A percentile compares a stretch with the other conserved stretches of the same genome.
These are phyloP conservation scores for Julus scanicus DNA, from an alignment of 2,888 invertebrate genomes.

Conservation along the genomic window DNA sequence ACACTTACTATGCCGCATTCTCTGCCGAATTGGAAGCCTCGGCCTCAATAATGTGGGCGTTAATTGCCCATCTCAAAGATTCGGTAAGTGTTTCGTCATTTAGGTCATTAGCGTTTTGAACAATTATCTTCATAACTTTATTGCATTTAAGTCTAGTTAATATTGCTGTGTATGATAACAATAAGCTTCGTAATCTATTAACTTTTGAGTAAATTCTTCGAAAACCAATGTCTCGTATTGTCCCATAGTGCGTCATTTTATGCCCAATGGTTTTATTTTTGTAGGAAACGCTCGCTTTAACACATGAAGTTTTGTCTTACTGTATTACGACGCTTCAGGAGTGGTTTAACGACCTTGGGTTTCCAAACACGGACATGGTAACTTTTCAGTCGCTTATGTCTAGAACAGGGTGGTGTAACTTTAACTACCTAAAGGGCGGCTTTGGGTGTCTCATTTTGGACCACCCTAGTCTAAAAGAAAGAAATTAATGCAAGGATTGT, in stretches of 20 bases:
- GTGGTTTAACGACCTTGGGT: slow-evolving; percentile 87
- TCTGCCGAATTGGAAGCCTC: slow-evolving; percentile 97
- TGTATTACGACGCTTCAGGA: slow-evolving; percentile 83
- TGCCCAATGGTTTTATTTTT: neutral
- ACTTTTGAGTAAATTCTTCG: no score
- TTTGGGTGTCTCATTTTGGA: no score
- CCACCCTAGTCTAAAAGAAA: neutral
- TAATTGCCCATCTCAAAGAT: slow-evolving; percentile 86
- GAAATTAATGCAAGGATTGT: neutral
- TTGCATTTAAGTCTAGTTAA: neutral
- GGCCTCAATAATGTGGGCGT: slow-evolving; percentile 98
- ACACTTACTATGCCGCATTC: slow-evolving; percentile 97
- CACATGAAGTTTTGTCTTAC: slow-evolving; percentile 79
- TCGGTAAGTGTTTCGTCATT: slow-evolving; percentile 67
- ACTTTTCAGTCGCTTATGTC: slow-evolving; percentile 29
- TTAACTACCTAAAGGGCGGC: no score
- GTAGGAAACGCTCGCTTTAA: slow-evolving; percentile 72
- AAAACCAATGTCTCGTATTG: no score
- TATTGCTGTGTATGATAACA: no score
- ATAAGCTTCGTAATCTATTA: no score
- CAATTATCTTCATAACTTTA: neutral
- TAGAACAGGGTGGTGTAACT: neutral
- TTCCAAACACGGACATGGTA: slow-evolving; percentile 75
- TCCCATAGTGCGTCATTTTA: no score
- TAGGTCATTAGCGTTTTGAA: neutral